Evolutionary conservation across 2,888 invertebrate species (phyloP).

Genomic region (Papilio gigon): DNA sequence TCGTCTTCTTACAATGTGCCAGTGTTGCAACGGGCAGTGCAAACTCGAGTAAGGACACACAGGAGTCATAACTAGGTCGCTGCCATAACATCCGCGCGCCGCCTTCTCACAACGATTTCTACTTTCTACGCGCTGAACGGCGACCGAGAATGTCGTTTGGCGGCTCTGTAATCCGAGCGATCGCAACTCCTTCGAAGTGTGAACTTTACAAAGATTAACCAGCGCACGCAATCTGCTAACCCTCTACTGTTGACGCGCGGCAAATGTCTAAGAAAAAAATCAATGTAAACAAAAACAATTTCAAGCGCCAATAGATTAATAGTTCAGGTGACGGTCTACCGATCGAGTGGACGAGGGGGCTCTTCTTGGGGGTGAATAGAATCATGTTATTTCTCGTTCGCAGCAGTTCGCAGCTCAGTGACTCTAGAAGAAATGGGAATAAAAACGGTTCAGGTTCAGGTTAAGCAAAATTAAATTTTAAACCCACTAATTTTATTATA

Average conservation of each 20-base stretch:
- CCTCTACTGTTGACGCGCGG: not conserved
- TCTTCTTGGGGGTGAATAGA: no score
- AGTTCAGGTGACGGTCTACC: no score
- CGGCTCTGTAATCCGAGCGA: slow-evolving; percentile 30
- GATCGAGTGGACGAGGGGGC: no score
- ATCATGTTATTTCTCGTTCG: no score
- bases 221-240: not conserved
- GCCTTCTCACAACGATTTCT: slow-evolving; percentile 25
- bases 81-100: slow-evolving; percentile 2
- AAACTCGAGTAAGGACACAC: not conserved
- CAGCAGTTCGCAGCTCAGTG: no score
- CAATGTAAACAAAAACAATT: not conserved
- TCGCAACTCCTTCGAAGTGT: slow-evolving; percentile 5
- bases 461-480: no score
- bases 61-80: slow-evolving; percentile 26
- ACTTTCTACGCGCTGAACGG: slow-evolving; percentile 35
- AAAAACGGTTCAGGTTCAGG: no score
- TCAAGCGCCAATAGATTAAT: no score
- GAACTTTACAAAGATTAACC: slow-evolving; percentile 10
- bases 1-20: no score
- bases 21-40: no score
- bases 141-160: slow-evolving; percentile 31
- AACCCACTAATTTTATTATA: no score
- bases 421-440: no score
- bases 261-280: not conserved